Evolutionary conservation across 1,140 invertebrate genomes (phyloP), one percentile per base, ranked within the genome.

Genomic region (Leptinotarsa lineolata): DNA sequence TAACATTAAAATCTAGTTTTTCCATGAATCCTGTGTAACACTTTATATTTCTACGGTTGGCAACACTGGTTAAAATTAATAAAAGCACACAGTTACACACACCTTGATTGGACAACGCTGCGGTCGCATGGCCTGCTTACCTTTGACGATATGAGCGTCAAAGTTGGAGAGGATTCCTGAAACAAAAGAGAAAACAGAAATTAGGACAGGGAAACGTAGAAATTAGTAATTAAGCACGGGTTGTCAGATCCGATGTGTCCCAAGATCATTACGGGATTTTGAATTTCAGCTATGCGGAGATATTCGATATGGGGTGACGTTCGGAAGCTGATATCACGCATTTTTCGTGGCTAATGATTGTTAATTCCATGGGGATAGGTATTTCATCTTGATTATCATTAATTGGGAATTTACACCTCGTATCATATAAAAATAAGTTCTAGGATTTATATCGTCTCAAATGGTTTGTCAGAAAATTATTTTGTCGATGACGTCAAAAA

Each of bases 71-170:
- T 68, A 20, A 20, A 39, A 21, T 68, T 68, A 45, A 65, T 64
- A 24, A 72, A 78, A 81, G 80, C 80, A 80, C 79, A 79, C 81
- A 77, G 73, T 79, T 83, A 83, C 80, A 85, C 84, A 85, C 84
- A 85, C 84, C 84, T 85, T 84, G 83, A 81, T 80, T 79, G 78
- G 81, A 81, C 82, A 84, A 81, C 82, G 84, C 78, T 83, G 84
- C 71, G 83, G 84, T 83, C 83, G 83, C 83, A 84, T 85, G 80
- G 81, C 81, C 81, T 84, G 88, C 89, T 90, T 88, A 90, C 89
- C 88, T 90, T 90, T 83, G 89, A 90, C 85, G 89, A 90, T 85
- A 90, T 87, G 81, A 89, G 86, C 84, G 89, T 90, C 86, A 90
- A 87, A 85, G 89, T 90, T 79, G 89, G 89, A 80, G 89, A 89